These are phyloP conservation scores for Schizopygopsis pylzovi DNA, from an alignment of 2,797 vertebrate genomes.

Conservation along the genomic window DNA sequence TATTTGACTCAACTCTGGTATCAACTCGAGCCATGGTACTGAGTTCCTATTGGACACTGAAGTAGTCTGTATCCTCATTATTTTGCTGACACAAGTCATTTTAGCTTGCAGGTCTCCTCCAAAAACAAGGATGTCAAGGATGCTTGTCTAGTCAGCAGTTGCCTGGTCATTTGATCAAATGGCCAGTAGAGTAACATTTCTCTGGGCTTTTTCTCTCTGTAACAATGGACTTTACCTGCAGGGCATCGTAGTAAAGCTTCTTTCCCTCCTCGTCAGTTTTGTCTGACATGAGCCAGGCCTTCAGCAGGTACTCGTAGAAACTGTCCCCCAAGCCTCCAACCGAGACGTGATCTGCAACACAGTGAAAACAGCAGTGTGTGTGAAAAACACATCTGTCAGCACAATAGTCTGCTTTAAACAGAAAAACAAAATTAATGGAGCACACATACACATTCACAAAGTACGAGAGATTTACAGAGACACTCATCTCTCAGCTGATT, in stretches of 20 bases:
- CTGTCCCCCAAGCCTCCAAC: constrained; percentile 97
- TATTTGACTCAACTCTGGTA: neutral
- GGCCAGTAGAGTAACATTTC: neutral
- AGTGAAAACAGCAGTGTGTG: neutral
- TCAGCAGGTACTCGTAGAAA: constrained; percentile 98
- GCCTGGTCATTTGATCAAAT: neutral
- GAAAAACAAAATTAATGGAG: neutral
- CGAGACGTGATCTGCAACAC: constrained; percentile 92
- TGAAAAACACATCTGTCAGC: neutral
- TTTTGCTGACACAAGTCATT: constrained; percentile 14
- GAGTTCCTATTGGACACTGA: neutral
- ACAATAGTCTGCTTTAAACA: constrained; percentile 18
- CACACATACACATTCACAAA: constrained; percentile 13
- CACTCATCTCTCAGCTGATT: neutral
- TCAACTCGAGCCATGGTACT: neutral
- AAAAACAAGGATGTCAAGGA: constrained; percentile 10
- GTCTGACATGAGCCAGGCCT: constrained; percentile 98
- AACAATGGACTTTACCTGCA: constrained; percentile 83
- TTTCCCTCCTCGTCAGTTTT: constrained; percentile 93
- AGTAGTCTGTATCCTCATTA: neutral
- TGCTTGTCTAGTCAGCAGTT: neutral
- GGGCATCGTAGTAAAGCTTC: constrained; percentile 94
- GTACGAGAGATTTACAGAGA: neutral
- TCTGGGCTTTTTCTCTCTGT: constrained; percentile 10
- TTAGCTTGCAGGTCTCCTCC: neutral